Evolutionary conservation across 2,797 vertebrate genomes (phyloP), one percentile per base, ranked within the genome.

Genomic region (Hyperoplus lanceolatus): DNA sequence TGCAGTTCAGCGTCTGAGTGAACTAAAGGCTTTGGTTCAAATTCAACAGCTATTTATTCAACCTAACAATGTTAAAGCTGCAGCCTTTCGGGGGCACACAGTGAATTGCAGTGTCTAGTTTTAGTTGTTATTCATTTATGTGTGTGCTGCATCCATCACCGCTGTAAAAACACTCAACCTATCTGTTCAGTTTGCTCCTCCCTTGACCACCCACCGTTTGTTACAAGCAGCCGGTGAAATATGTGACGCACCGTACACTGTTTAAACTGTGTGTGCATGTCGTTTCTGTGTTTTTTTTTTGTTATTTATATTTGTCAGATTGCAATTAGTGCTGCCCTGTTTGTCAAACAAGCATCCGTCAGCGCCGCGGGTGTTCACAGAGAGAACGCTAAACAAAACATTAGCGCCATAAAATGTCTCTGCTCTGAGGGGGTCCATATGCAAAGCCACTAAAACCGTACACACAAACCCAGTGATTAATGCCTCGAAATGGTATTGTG

Each of bases 341-440:
- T 87, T 88, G 90, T 90, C 77, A 88, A 88, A 83, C 85, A 77
- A 66, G 70, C 41, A 46, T 12, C 73, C 70, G 72, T 71, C 83
- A 62, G 70, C 61, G 0, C 77, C 9, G 75, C 65, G 16, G 73
- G 83, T 63, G 66, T 77, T 78, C 75, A 8, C 75, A 8, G 14
- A 42, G 41, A 49, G 62, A 79, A 59, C 13, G 48, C 64, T 61
- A 62, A 70, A 68, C 73, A 61, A 81, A 77, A 45, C n/a, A 18
- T 48, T 81, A 53, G 62, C 16, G 60, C 53, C 54, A 5, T 70
- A 59, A 77, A 77, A 76, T 7, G 39, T 36, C 64, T 75, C 71
- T 4, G 53, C 51, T 63, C 49, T 71, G 16, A 75, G 41, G 50
- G 73, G 3, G 57, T 48, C 65, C 66, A 14, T 49, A 61, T 64